Evolutionary conservation across 2,797 vertebrate species (phyloP), one percentile per base, ranked within the genome.

Genomic region (Enteromius unitaeniatus): DNA sequence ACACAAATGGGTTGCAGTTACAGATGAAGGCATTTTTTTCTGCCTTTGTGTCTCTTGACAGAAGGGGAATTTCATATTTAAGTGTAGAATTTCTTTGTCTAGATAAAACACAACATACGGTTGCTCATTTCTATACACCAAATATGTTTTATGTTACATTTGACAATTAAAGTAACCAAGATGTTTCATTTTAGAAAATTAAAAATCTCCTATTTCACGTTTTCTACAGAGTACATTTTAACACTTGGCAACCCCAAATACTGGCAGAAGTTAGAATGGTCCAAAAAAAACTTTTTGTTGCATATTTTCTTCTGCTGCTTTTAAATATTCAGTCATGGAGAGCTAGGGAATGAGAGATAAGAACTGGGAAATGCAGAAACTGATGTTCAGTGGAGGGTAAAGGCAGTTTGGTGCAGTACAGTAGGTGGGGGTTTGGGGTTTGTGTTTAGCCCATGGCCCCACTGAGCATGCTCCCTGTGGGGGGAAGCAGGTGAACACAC

Each of bases 401-500:
- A 68, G n/a, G 53, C 67, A 31, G 67, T 45, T n/a, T 23, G 42
- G 28, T 17, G 13, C n/a, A 53, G 23, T n/a, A 15, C 31, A 51
- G 26, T 37, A 11, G 40, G 70, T 65, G 45, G 45, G 21, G 45
- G 40, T 37, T 73, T 45, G 80, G 80, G 42, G 37, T 37, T 60
- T 19, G 45, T 34, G 74, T 82, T 84, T 70, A 47, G 49, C n/a
- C 31, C 49, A 31, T 49, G 19, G 69, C 72, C 69, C 82, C 83
- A 79, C 53, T 80, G 49, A 72, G 53, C 70, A 3, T 23, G 65
- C 49, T 49, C 58, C 68, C 23, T 79, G 34, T 83, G 42, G 67
- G 51, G 86, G 74, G 55, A 68, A 60, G 82, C 62, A 80, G 82
- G 85, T 83, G 79, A 86, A 85, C 74, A 42, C 55, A 77, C 34